Base-by-base conservation (phyloP, 2,888 invertebrate species). In the Eristalis tenax region DNA sequence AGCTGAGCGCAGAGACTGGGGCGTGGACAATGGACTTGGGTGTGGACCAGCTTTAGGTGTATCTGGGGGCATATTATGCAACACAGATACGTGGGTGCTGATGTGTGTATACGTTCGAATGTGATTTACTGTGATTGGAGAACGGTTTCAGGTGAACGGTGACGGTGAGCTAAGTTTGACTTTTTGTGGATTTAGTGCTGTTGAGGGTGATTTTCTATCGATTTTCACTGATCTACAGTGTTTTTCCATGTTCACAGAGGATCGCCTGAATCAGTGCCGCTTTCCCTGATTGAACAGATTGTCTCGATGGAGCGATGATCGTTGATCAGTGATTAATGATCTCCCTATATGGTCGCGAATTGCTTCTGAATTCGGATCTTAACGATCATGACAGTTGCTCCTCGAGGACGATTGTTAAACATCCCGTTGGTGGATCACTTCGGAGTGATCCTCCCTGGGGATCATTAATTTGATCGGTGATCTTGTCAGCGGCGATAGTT, bases 11-110 rank as follows among this genome's bases (percentile, higher is more conserved):
- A 68, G 32, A 40, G 40, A 26, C 26, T 11, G 32, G 68, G 40
- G 43, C 56, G 69, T 23, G 23, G 59, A 8, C 43, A 40, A 40
- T 32, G 28, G 59, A 32, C 57, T 23, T 32, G 32, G 23, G 56
- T 68, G n/a, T 66, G 23, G 18, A 4, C 1, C 32, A 56, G 18
- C 18, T 32, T 26, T 38, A 32, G 11, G 66, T 50, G 18, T 43
- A 50, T 50, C 28, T 50, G 11, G 57, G 13, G 13, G n/a, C 68
- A 69, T 43, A 50, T 77, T 68, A 69, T 61, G 68, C 68, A 77
- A 69, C 76, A 50, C 61, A 77, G 76, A 18, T 0, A 50, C 32
- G 50, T 13, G 26, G 15, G 32, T 65, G 23, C 11, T 23, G 2
- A 10, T 15, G 22, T 56, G 56, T 26, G 3, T 50, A 32, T 13